Evolutionary conservation across 1,140 invertebrate species (phyloP).

Genomic region (Aphelinus certus): DNA sequence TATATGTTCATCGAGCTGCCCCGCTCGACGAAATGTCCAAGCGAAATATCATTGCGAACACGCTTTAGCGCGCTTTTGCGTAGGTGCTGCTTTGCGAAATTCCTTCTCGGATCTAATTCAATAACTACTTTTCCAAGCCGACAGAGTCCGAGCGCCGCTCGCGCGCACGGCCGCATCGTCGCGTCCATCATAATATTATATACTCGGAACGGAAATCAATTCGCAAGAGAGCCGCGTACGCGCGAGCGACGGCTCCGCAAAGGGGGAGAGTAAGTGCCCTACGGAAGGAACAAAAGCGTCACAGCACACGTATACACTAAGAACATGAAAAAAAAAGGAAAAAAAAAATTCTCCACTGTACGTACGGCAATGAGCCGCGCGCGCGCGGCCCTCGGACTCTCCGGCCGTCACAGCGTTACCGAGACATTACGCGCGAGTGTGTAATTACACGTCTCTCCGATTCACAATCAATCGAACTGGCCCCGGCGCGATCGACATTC

Average conservation of each 20-base stretch:
- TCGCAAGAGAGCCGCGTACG: background rate
- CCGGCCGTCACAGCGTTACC: conserved; percentile 47
- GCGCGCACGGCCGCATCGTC: conserved; percentile 3
- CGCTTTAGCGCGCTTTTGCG: background rate
- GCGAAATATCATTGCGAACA: conserved; percentile 10
- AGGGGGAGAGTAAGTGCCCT: conserved; percentile 1
- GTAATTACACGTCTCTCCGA: conserved; percentile 1
- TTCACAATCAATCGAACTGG: conserved; percentile 4
- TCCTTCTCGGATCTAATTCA: conserved; percentile 19
- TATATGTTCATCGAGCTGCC: conserved; percentile 30
- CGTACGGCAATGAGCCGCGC: too few species aligned
- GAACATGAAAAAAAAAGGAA: background rate
- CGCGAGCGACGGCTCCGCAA: background rate
- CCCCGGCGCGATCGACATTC: background rate
- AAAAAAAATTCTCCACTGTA: conserved; percentile 5
- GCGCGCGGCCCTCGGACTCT: conserved; percentile 38
- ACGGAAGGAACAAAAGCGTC: conserved; percentile 32
- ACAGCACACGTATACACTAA: conserved; percentile 24
- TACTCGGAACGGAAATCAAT: conserved; percentile 2
- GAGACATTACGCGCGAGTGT: conserved; percentile 5
- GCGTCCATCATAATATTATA: background rate
- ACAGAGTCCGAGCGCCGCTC: conserved; percentile 21
- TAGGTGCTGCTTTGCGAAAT: conserved; percentile 19
- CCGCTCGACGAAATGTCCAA: background rate
- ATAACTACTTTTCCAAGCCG: conserved; percentile 3